Conservation (phyloP, 2,797 vertebrate species). For the Psittacula echo region DNA sequence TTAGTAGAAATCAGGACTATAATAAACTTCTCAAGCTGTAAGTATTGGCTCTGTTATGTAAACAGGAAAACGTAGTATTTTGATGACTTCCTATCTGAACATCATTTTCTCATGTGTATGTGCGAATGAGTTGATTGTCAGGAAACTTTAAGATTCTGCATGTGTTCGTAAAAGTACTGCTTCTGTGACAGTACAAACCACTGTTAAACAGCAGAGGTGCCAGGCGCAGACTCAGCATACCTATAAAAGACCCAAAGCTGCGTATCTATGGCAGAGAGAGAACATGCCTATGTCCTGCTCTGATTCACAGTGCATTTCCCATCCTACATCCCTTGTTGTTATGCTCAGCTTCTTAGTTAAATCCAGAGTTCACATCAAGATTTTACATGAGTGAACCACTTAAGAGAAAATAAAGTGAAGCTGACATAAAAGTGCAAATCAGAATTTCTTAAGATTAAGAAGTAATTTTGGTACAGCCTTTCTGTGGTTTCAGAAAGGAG, state of each 20-base stretch:
- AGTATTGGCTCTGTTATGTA: conserved; percentile 33
- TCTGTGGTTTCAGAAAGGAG: background rate
- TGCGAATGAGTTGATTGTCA: background rate
- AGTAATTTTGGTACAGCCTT: background rate
- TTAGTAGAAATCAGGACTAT: background rate
- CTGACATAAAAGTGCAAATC: background rate
- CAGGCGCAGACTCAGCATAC: background rate
- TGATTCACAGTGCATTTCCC: background rate
- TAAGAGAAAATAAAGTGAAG: background rate
- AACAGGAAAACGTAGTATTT: conserved; percentile 74
- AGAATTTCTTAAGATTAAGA: background rate
- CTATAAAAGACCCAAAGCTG: background rate
- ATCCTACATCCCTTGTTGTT: background rate
- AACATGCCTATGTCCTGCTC: background rate
- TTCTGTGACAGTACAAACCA: background rate
- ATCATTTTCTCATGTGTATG: conserved; percentile 5
- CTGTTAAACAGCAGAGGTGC: background rate
- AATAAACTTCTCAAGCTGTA: background rate
- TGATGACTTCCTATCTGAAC: conserved; percentile 61
- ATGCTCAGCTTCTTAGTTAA: background rate
- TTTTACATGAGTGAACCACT: background rate
- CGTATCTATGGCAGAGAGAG: background rate
- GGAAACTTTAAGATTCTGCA: conserved; percentile 27
- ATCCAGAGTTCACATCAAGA: background rate
- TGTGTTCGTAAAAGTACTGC: background rate